These are phyloP conservation scores for Probosciger aterrimus DNA, from an alignment of 2,113 vertebrate species.

Conservation along the genomic window DNA sequence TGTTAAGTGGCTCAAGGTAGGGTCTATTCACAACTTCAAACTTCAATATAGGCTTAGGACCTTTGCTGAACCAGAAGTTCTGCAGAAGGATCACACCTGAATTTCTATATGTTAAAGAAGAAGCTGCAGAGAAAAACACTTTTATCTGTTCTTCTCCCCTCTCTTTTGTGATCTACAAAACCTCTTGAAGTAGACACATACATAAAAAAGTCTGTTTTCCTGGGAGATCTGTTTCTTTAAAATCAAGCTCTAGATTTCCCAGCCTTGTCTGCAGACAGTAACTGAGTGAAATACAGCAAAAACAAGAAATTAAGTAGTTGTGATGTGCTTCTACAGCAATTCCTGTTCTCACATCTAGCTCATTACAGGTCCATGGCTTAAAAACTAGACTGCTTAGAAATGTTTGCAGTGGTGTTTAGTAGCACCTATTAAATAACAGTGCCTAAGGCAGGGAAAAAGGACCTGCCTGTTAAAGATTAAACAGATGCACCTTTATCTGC, in stretches of 20 bases:
- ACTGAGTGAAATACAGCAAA: background rate
- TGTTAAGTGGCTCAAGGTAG: background rate
- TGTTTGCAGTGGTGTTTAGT: background rate
- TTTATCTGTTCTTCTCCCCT: background rate
- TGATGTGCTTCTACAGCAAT: background rate
- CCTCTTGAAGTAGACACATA: background rate
- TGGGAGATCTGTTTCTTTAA: background rate
- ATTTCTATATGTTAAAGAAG: background rate
- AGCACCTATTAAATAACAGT: constrained; percentile 37
- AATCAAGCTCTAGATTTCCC: background rate
- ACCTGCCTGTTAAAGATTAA: constrained; percentile 9
- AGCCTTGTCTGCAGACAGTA: background rate
- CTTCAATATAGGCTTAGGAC: background rate
- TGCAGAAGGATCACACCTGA: background rate
- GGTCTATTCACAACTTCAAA: background rate
- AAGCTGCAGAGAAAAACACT: background rate
- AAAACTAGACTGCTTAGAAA: background rate
- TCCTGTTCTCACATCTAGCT: background rate
- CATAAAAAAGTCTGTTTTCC: background rate
- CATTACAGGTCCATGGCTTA: background rate
- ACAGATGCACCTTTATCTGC: background rate
- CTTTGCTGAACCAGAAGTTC: background rate
- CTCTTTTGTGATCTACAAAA: background rate
- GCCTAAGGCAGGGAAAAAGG: background rate
- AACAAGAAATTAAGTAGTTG: background rate